Evolutionary conservation across 2,113 vertebrate species (phyloP), one percentile per base, ranked within the genome.

Genomic region (Ginglymostoma cirratum): DNA sequence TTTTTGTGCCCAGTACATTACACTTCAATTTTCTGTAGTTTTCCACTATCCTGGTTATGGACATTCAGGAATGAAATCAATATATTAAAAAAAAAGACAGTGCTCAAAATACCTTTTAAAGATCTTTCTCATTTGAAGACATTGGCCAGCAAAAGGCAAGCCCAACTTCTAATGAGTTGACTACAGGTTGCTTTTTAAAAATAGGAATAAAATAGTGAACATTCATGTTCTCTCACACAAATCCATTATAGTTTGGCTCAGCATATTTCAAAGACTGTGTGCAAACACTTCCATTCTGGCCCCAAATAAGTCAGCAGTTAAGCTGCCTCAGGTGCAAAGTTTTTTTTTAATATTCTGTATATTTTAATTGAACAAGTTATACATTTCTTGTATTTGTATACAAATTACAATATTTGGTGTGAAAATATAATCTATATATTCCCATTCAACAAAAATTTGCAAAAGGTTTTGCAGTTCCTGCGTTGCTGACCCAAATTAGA

Each of bases 331-430:
- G 12, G 12, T 65, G 48, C 17, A 90, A 61, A 52, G 42, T 86
- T 86, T 45, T 42, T 85, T 78, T 87, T 87, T 24, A 87, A 87
- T 87, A 45, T 90, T 90, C 34, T 19, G 66, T 24, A 93, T 34
- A 93, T 8, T 38, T 93, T 38, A 66, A 12, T 19, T 14, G 30
- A 61, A 61, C 15, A 93, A 93, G 65, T 93, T 65, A 38, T 92
- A 66, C 30, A 92, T 38, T 92, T 38, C 34, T 66, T 93, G 55
- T 38, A 93, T 38, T 66, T 67, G 17, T 45, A 93, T 93, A 93
- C 89, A 93, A 93, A 93, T 93, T 92, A 92, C 52, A 92, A 65
- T 92, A 92, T 92, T 93, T 93, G 55, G 61, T 38, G 80, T 66
- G 61, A 67, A 93, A 93, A 66, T 23, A 21, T 61, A 15, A 48